Percentiles rank a stretch among this genome's conserved stretches.
Conservation (phyloP, 2,888 invertebrate genomes). For the Acanthosoma haemorrhoidale region DNA sequence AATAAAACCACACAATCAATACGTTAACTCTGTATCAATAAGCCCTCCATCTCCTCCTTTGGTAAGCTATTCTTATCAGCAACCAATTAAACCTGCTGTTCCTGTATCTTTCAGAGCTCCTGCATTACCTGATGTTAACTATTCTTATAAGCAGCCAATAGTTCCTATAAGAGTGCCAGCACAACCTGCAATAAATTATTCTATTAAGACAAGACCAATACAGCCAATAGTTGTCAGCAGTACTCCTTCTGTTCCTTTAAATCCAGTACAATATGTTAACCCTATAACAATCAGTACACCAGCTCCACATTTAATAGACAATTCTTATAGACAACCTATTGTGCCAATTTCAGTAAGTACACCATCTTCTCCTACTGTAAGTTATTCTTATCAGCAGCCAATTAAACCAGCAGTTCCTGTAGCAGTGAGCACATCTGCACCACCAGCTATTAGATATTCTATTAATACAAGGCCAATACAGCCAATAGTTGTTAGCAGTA, state of each 20-base stretch:
- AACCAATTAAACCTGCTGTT: neutral
- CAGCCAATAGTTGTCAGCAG: conserved; percentile 32
- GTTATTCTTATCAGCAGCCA: conserved; percentile 41
- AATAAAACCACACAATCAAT: neutral
- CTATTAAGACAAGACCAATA: neutral
- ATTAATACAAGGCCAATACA: neutral
- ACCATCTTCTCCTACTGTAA: conserved; percentile 26
- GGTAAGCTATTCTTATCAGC: conserved; percentile 33
- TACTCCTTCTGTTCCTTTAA: conserved; percentile 34
- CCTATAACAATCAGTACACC: conserved; percentile 27
- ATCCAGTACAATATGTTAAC: conserved; percentile 32
- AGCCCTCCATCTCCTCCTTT: conserved; percentile 33
- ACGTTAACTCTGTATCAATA: neutral
- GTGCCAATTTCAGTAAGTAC: conserved; percentile 3
- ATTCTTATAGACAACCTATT: conserved; percentile 27
- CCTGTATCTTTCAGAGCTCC: conserved; percentile 9
- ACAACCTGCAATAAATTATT: conserved; percentile 36
- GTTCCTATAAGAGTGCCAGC: conserved; percentile 42
- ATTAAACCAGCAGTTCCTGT: conserved; percentile 38
- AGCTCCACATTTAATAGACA: conserved; percentile 30
- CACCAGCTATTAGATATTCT: conserved; percentile 21
- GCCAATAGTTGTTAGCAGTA: conserved; percentile 22
- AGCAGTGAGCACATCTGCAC: conserved; percentile 8
- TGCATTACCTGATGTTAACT: conserved; percentile 1
- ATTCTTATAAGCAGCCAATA: conserved; percentile 13